A percentile compares a stretch with the other conserved stretches of the same genome.
Evolutionary conservation across 1,140 invertebrate species (phyloP).

Genomic region (Epicauta chinensis): DNA sequence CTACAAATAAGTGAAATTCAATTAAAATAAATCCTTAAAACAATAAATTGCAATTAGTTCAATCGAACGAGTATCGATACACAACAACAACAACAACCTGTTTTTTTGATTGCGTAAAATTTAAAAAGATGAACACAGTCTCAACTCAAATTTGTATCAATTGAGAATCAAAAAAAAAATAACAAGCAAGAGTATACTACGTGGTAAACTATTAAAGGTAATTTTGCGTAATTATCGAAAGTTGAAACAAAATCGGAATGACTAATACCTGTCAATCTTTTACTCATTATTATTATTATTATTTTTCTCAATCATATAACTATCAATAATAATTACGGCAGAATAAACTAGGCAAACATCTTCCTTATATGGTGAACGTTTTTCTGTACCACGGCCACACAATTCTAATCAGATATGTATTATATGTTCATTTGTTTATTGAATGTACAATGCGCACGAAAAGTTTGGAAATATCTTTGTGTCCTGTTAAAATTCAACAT

Average conservation of each 20-base stretch:
- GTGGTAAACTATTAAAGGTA: too few relatives aligned
- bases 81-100: conserved; percentile 9
- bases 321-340: conserved; percentile 31
- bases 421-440: conserved; percentile 19
- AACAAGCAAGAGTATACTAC: too few relatives aligned
- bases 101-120: conserved; percentile 12
- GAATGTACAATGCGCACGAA: not conserved
- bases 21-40: conserved; percentile 23
- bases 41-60: conserved; percentile 29
- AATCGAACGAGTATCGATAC: conserved; percentile 8
- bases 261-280: too few relatives aligned
- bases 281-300: too few relatives aligned
- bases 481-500: too few relatives aligned
- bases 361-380: conserved; percentile 30
- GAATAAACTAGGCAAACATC: conserved; percentile 33
- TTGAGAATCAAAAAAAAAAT: too few relatives aligned
- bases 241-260: too few relatives aligned
- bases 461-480: not conserved
- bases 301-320: not conserved
- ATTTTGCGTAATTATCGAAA: too few relatives aligned
- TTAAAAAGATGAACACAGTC: too few relatives aligned
- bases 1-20: conserved; percentile 24
- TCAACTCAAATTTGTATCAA: too few relatives aligned
- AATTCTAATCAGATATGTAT: conserved; percentile 28
- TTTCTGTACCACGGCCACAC: conserved; percentile 32